Evolutionary conservation across 2,797 vertebrate genomes (phyloP).

Genomic region (Salarias fasciatus): DNA sequence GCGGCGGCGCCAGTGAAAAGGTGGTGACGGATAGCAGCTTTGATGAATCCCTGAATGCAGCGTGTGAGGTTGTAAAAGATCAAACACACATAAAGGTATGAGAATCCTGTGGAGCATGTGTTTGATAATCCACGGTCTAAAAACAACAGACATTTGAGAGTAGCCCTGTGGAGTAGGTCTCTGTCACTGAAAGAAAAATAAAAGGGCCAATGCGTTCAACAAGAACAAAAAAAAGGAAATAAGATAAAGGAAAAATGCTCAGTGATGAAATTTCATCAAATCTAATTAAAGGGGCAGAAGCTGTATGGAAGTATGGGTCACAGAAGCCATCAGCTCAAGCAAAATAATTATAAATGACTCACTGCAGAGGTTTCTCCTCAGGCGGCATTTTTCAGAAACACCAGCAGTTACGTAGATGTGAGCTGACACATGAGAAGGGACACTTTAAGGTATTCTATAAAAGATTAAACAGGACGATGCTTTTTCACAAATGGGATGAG

Average conservation of each 20-base stretch:
- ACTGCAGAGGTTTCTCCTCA: conserved; percentile 5
- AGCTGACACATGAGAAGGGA: conserved; percentile 31
- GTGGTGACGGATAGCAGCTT: conserved; percentile 12
- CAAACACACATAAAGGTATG: conserved; percentile 27
- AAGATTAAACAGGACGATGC: conserved; percentile 40
- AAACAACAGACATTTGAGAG: conserved; percentile 23
- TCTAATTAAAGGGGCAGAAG: too few relatives aligned
- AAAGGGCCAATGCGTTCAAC: neutral
- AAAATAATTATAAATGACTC: neutral
- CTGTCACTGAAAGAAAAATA: conserved; percentile 25
- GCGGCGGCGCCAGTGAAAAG: conserved; percentile 25
- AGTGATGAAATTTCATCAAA: too few relatives aligned
- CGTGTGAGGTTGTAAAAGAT: conserved; percentile 30
- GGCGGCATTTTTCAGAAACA: conserved; percentile 13
- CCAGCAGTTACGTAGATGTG: conserved; percentile 19
- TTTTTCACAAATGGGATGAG: conserved; percentile 30
- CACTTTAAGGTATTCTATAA: conserved; percentile 46
- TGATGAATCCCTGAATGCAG: conserved; percentile 37
- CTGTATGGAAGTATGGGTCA: too few relatives aligned
- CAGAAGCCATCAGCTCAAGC: too few relatives aligned
- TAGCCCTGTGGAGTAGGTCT: conserved; percentile 5
- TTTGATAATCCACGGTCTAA: conserved; percentile 42
- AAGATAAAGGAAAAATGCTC: too few relatives aligned
- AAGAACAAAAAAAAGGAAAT: neutral
- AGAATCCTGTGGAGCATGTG: conserved; percentile 32